Conservation (phyloP, 2,797 vertebrate genomes). For the Takifugu rubripes region DNA sequence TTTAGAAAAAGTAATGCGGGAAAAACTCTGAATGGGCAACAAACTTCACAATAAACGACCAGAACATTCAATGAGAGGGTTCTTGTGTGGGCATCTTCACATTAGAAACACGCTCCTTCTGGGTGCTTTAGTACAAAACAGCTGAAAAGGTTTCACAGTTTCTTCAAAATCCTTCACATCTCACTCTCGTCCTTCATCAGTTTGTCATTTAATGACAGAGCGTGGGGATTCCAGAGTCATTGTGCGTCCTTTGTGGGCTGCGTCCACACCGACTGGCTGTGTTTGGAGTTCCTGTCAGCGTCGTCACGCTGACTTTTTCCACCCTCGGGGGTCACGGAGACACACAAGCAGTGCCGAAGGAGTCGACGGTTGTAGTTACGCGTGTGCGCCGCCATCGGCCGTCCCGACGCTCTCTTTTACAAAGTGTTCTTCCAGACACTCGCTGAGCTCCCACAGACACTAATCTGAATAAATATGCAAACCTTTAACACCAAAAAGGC, state of each 20-base stretch:
- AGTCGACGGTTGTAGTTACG: too few species aligned
- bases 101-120: constrained; percentile 69
- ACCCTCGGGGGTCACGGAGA: constrained; percentile 1
- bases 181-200: constrained; percentile 38
- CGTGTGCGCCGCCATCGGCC: not conserved
- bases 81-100: constrained; percentile 69
- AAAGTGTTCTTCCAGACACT: constrained; percentile 19
- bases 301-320: too few species aligned
- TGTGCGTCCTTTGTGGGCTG: constrained; percentile 14
- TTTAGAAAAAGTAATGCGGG: constrained; percentile 62
- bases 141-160: constrained; percentile 72
- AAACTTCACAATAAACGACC: constrained; percentile 78
- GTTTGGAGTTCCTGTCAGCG: too few species aligned
- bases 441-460: constrained; percentile 34
- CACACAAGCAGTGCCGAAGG: constrained; percentile 1
- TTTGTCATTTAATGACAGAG: constrained; percentile 39
- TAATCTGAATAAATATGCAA: constrained; percentile 67
- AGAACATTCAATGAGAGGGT: constrained; percentile 73
- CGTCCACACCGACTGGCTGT: not conserved
- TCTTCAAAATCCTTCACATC: constrained; percentile 67
- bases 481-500: constrained; percentile 56
- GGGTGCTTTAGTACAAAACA: constrained; percentile 66
- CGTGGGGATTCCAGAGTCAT: constrained; percentile 15
- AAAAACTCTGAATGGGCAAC: constrained; percentile 72
- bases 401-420: too few species aligned